phyloP scores from a whole-genome alignment of 2,113 vertebrate genomes.

The Pao palembangensis region DNA sequence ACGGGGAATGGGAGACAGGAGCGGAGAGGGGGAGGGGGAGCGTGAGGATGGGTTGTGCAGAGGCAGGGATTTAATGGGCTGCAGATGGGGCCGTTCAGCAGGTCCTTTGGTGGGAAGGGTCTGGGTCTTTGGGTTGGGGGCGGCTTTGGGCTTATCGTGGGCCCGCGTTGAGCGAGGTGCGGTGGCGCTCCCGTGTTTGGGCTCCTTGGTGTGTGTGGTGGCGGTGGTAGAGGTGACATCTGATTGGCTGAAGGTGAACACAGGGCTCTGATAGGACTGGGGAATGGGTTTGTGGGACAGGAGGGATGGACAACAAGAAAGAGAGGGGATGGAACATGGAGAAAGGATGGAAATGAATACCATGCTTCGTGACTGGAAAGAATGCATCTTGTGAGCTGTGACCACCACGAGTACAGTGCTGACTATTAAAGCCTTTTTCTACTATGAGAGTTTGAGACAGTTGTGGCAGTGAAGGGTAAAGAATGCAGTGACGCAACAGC shows the following conservation, averaged over 20 bases:
- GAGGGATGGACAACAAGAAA: constrained; percentile 65
- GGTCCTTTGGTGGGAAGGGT: constrained; percentile 85
- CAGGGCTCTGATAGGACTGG: constrained; percentile 83
- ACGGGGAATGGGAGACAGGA: constrained; percentile 76
- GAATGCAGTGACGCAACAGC: constrained; percentile 39
- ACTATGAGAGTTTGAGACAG: constrained; percentile 14
- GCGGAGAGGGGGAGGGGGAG: constrained; percentile 78
- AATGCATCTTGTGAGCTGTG: constrained; percentile 59
- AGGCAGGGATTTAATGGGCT: constrained; percentile 82
- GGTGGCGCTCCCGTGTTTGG: constrained; percentile 68
- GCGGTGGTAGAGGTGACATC: constrained; percentile 71
- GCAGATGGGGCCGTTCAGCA: constrained; percentile 78
- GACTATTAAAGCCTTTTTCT: constrained; percentile 11
- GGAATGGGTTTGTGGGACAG: constrained; percentile 39
- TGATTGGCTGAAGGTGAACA: constrained; percentile 89
- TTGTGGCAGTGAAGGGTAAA: constrained; percentile 29
- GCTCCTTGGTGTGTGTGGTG: constrained; percentile 70
- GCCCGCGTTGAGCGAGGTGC: constrained; percentile 70
- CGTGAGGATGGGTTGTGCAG: constrained; percentile 78
- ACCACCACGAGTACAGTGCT: constrained; percentile 24
- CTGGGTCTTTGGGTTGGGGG: constrained; percentile 82
- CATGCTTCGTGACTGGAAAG: constrained; percentile 64
- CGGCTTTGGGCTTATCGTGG: constrained; percentile 70
- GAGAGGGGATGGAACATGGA: constrained; percentile 71
- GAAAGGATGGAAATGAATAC: constrained; percentile 74